Conservation (phyloP, 2,113 vertebrate species). For the Cinclus cinclus region DNA sequence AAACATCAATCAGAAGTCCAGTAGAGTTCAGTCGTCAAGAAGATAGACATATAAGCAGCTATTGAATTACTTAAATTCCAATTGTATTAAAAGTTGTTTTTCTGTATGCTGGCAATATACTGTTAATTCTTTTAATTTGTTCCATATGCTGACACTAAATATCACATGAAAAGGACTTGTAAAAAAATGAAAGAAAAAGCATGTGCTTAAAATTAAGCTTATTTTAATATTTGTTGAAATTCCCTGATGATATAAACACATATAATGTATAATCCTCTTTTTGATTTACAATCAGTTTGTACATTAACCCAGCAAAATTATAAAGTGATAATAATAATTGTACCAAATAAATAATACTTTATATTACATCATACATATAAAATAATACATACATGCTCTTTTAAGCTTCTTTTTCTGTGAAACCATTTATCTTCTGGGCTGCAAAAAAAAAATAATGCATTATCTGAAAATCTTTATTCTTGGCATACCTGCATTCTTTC, state of each 20-base stretch:
- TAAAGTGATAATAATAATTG: neutral
- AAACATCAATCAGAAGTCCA: neutral
- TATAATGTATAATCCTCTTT: neutral
- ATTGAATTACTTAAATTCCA: neutral
- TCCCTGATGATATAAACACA: neutral
- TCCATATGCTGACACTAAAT: neutral
- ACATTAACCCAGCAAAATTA: neutral
- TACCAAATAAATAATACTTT: neutral
- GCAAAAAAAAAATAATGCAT: neutral
- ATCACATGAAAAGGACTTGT: neutral
- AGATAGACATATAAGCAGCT: neutral
- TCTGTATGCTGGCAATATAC: neutral
- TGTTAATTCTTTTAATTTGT: neutral
- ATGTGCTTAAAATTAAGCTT: neutral
- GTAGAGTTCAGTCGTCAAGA: neutral
- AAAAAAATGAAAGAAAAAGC: fast-evolving
- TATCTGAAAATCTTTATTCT: neutral
- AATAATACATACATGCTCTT: neutral
- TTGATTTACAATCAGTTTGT: neutral
- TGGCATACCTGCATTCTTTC: neutral
- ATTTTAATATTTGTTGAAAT: neutral
- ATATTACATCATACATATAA: neutral
- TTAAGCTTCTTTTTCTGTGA: neutral
- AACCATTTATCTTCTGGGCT: neutral
- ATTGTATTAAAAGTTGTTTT: neutral